Percentiles rank a stretch among this genome's conserved stretches.
Evolutionary conservation across 2,113 vertebrate genomes (phyloP).

Genomic region (Myotis yumanensis): DNA sequence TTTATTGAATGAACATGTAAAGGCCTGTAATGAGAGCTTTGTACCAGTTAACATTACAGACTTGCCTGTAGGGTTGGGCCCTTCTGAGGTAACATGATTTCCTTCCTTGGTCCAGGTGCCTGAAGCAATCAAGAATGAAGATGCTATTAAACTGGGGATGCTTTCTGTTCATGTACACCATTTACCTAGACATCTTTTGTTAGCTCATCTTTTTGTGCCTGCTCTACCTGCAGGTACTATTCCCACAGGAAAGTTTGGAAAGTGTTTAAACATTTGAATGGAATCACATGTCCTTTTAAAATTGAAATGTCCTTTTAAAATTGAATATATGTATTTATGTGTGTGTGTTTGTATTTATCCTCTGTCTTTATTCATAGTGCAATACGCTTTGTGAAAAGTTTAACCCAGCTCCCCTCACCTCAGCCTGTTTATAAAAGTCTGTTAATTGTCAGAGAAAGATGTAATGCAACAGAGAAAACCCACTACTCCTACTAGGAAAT

Average conservation of each 20-base stretch:
- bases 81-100: neutral
- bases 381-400: neutral
- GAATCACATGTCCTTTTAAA: conserved; percentile 12
- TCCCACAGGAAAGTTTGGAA: neutral
- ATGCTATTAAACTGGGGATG: neutral
- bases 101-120: neutral
- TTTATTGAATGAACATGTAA: neutral
- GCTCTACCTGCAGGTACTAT: neutral
- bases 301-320: neutral
- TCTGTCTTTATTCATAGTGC: neutral
- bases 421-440: neutral
- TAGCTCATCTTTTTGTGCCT: neutral
- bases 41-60: neutral
- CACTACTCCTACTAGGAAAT: neutral
- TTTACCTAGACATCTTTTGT: neutral
- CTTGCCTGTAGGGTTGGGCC: too few species aligned
- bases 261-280: conserved; percentile 34
- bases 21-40: neutral
- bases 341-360: neutral
- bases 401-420: neutral
- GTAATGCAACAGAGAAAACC: neutral
- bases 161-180: neutral
- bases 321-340: neutral
- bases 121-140: neutral
- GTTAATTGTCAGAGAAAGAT: neutral